Conservation (phyloP, 1,140 invertebrate species). For the Anagrus nilaparvatae region DNA sequence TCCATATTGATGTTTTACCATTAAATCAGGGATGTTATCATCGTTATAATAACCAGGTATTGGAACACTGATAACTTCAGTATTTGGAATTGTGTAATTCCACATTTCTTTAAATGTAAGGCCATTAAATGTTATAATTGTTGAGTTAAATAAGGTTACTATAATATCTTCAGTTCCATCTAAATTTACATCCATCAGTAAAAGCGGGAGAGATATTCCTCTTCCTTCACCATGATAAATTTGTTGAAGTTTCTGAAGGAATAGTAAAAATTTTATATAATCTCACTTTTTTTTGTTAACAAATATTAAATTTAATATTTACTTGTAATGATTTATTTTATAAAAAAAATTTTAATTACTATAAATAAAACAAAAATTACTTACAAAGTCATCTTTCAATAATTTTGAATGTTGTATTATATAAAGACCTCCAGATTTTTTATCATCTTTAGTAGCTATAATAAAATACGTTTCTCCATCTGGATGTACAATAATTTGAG, state of each 20-base stretch:
- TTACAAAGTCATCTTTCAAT: slow-evolving; percentile 43
- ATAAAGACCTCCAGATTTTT: slow-evolving; percentile 61
- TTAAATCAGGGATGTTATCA: slow-evolving; percentile 72
- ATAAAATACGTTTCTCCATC: slow-evolving; percentile 51
- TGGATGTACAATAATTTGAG: slow-evolving; percentile 47
- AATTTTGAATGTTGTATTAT: slow-evolving; percentile 48
- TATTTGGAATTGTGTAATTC: slow-evolving; percentile 57
- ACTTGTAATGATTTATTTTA: too few species aligned
- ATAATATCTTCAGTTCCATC: slow-evolving; percentile 68
- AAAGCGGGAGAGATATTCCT: slow-evolving; percentile 55
- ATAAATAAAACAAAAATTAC: slow-evolving; percentile 6
- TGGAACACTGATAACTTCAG: slow-evolving; percentile 58
- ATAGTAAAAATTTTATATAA: slow-evolving; percentile 12
- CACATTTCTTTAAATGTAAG: slow-evolving; percentile 55
- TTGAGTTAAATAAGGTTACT: slow-evolving; percentile 60
- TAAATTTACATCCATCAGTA: slow-evolving; percentile 63
- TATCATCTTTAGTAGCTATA: slow-evolving; percentile 66
- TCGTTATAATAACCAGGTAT: slow-evolving; percentile 73
- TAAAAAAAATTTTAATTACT: slow-evolving; percentile 9
- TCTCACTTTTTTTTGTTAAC: too few species aligned
- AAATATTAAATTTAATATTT: too few species aligned
- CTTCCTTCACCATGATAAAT: slow-evolving; percentile 38
- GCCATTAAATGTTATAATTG: slow-evolving; percentile 64
- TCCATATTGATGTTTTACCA: slow-evolving; percentile 69
- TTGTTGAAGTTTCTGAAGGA: slow-evolving; percentile 33